phyloP scores from a whole-genome alignment of 2,888 invertebrate genomes.

The Lagria hirta region DNA sequence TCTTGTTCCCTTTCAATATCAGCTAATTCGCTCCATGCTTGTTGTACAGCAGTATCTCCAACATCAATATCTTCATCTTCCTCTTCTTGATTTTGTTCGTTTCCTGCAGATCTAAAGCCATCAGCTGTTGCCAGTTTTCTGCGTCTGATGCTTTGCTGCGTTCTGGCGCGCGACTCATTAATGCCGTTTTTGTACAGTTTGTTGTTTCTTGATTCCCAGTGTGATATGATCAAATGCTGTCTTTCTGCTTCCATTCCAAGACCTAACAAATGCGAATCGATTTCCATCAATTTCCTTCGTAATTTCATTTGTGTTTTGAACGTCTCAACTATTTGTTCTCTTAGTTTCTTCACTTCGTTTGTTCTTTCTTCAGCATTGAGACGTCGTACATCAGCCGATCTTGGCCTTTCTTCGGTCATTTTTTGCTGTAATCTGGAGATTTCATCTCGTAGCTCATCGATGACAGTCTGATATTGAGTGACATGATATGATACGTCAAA shows the following conservation, averaged over 20 bases:
- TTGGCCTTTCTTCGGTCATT: slow-evolving; percentile 70
- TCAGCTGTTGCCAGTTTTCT: slow-evolving; percentile 43
- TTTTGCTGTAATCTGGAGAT: slow-evolving; percentile 78
- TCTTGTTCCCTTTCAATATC: slow-evolving; percentile 86
- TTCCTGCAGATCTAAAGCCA: slow-evolving; percentile 50
- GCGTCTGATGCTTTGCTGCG: slow-evolving; percentile 60
- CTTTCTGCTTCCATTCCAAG: slow-evolving; percentile 86
- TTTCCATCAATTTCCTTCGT: slow-evolving; percentile 81
- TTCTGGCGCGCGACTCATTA: slow-evolving; percentile 60
- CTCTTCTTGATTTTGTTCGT: slow-evolving; percentile 44
- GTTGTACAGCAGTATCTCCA: slow-evolving; percentile 70
- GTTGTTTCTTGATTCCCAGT: slow-evolving; percentile 85
- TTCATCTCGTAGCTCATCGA: slow-evolving; percentile 80
- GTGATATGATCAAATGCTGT: slow-evolving; percentile 84
- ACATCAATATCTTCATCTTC: slow-evolving; percentile 53
- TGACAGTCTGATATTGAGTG: slow-evolving; percentile 82
- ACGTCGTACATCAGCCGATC: slow-evolving; percentile 55
- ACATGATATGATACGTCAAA: slow-evolving; percentile 66
- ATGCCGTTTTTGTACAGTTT: slow-evolving; percentile 66
- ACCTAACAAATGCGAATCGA: slow-evolving; percentile 86
- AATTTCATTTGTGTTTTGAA: slow-evolving; percentile 93
- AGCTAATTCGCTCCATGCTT: slow-evolving; percentile 81
- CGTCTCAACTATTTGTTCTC: slow-evolving; percentile 83
- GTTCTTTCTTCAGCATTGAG: slow-evolving; percentile 46
- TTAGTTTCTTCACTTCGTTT: slow-evolving; percentile 62